phyloP scores from a whole-genome alignment of 64 coral and sea anemone genomes.

The Porites australiensis region DNA sequence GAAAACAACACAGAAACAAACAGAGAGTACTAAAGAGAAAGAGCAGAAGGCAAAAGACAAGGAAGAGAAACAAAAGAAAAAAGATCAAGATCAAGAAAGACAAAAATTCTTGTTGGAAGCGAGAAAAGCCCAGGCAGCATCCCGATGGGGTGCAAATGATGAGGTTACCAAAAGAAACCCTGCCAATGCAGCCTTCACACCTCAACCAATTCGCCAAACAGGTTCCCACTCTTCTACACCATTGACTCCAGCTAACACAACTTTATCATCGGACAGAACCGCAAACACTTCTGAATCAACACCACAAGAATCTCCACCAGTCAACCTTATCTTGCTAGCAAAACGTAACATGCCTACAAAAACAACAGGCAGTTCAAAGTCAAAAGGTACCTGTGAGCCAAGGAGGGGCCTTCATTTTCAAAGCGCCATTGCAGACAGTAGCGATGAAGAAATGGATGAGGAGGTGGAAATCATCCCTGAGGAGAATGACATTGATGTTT shows the following conservation, averaged over 20 bases:
- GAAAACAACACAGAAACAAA: constrained; percentile 38
- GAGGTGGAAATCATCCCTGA: not conserved
- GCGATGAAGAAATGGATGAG: not conserved
- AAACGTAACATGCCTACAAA: not conserved
- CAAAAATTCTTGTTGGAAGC: constrained; percentile 47
- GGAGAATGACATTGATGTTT: not conserved
- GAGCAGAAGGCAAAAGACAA: constrained; percentile 26
- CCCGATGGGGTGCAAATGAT: constrained; percentile 22
- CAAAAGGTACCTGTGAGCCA: not conserved
- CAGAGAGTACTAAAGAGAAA: constrained; percentile 51
- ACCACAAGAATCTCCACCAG: too few relatives aligned
- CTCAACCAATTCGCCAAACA: not conserved
- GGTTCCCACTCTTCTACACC: not conserved
- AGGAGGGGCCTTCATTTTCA: constrained; percentile 40
- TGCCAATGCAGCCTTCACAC: not conserved
- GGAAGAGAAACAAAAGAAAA: constrained; percentile 54
- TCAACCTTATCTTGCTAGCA: not conserved
- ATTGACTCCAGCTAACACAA: not conserved
- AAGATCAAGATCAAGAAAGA: constrained; percentile 49
- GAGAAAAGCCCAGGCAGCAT: constrained; percentile 54
- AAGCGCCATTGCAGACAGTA: constrained; percentile 7
- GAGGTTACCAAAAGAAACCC: not conserved
- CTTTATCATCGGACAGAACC: not conserved
- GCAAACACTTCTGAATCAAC: not conserved
- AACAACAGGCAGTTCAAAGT: not conserved